phyloP scores from a whole-genome alignment of 2,888 invertebrate genomes.

The Cyaniris semiargus region DNA sequence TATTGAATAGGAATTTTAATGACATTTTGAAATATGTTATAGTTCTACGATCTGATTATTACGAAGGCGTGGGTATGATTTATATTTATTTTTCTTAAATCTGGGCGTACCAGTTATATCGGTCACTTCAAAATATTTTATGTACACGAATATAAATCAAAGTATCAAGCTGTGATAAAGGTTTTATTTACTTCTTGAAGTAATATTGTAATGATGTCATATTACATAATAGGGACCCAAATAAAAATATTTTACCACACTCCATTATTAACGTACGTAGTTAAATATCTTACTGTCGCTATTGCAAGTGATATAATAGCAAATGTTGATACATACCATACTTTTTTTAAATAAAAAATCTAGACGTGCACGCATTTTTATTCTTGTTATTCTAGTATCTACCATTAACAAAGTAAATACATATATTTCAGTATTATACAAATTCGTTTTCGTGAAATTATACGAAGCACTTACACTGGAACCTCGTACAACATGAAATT shows the following conservation, averaged over 20 bases:
- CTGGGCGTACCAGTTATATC: conserved; percentile 4
- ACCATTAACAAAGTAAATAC: neutral
- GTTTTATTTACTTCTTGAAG: conserved; percentile 23
- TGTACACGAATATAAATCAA: conserved; percentile 15
- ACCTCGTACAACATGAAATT: conserved; percentile 22
- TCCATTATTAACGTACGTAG: neutral
- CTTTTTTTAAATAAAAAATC: no score
- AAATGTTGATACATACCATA: no score
- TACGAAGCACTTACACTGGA: neutral
- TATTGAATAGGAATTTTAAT: conserved; percentile 12
- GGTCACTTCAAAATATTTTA: conserved; percentile 15
- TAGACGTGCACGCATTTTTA: no score
- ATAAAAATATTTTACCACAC: neutral
- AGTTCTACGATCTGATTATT: conserved; percentile 5
- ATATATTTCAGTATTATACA: neutral
- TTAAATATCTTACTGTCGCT: neutral
- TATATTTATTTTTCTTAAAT: conserved; percentile 20
- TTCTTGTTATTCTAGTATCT: neutral
- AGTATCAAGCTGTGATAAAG: conserved; percentile 30
- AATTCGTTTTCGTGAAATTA: neutral
- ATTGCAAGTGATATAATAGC: no score
- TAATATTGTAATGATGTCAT: neutral
- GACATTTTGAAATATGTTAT: conserved; percentile 21
- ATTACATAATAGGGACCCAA: neutral
- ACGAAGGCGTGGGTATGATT: conserved; percentile 22